These are phyloP conservation scores for Ruditapes philippinarum DNA, from an alignment of 1,140 invertebrate genomes.

Conservation along the genomic window DNA sequence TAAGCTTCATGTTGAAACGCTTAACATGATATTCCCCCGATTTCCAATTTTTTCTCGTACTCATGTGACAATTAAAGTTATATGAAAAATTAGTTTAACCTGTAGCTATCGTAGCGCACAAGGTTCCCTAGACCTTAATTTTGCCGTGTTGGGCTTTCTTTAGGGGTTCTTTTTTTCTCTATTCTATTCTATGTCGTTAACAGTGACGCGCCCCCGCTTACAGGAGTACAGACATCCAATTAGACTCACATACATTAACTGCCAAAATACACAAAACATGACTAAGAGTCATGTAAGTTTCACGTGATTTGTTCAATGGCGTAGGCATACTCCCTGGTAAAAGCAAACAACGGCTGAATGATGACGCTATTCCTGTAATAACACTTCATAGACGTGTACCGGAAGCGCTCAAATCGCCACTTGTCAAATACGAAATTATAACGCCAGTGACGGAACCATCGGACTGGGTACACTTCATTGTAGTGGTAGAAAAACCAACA, in stretches of 20 bases:
- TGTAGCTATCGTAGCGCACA: no score
- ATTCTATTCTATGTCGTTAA: not conserved
- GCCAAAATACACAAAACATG: not conserved
- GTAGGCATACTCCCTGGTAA: constrained; percentile 47
- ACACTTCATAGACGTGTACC: constrained; percentile 39
- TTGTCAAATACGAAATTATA: constrained; percentile 74
- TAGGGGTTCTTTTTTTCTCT: not conserved
- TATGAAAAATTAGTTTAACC: not conserved
- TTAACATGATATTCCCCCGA: not conserved
- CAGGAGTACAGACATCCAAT: not conserved
- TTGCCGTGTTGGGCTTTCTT: no score
- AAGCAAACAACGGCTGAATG: constrained; percentile 37
- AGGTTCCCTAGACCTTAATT: not conserved
- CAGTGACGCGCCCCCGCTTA: no score
- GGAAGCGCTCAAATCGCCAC: not conserved
- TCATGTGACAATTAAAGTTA: not conserved
- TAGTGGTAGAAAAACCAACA: constrained; percentile 69
- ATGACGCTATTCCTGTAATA: constrained; percentile 28
- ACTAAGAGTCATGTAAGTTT: constrained; percentile 13
- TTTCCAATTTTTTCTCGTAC: not conserved
- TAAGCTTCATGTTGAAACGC: not conserved
- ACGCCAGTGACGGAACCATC: constrained; percentile 77
- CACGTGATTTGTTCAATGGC: constrained; percentile 51
- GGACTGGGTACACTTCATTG: constrained; percentile 73
- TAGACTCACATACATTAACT: not conserved